Evolutionary conservation across 2,113 vertebrate genomes (phyloP).

Genomic region (Eudyptes chrysolophus): DNA sequence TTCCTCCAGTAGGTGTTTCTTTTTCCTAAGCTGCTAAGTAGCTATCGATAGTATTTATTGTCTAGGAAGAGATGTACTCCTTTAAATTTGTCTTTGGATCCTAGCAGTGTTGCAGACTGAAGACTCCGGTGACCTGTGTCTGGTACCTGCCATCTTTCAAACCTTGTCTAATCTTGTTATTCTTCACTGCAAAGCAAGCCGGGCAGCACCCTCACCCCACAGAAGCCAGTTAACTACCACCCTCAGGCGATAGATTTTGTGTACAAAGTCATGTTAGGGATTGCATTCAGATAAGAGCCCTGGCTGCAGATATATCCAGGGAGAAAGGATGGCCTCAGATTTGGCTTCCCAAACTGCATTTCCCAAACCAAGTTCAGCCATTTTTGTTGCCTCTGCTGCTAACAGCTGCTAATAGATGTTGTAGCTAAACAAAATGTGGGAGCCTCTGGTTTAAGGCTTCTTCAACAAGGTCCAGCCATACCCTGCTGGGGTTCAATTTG

Average conservation of each 20-base stretch:
- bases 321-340: background rate
- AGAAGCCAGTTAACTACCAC: background rate
- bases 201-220: background rate
- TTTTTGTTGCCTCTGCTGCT: background rate
- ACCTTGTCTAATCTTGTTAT: background rate
- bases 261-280: fast-evolving
- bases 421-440: background rate
- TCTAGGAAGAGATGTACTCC: background rate
- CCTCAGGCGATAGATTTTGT: background rate
- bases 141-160: background rate
- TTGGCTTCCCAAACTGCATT: background rate
- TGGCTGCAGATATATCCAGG: background rate
- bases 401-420: background rate
- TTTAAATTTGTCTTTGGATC: background rate
- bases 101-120: background rate
- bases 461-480: background rate
- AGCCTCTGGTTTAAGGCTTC: background rate
- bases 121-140: background rate
- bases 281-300: background rate
- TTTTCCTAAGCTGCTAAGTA: background rate
- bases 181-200: background rate
- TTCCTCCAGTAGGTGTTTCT: background rate
- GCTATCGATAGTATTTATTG: background rate
- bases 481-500: background rate
- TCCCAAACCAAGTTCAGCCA: background rate